Base-by-base conservation (phyloP, 1,140 invertebrate species). In the Cecropterus lyciades region DNA sequence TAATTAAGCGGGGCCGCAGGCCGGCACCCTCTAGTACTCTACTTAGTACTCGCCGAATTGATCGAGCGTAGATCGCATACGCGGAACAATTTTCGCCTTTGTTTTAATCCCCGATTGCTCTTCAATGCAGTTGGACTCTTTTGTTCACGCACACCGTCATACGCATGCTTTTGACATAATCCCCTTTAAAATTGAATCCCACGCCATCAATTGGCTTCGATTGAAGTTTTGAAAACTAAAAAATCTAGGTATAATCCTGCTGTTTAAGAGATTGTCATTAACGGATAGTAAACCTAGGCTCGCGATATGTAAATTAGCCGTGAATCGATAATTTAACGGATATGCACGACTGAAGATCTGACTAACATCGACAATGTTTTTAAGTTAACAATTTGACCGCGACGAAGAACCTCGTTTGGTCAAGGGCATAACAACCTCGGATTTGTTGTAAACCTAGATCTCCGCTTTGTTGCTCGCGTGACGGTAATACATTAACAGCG, bases 401-500 rank as follows among this genome's bases (percentile, higher is more conserved):
- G 77, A 69, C 73, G 71, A 73, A 70, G 67, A 79, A 69, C 73
- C 72, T 84, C 72, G 70, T 65, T 82, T 80, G 84, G 84, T 86
- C 84, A 89, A 89, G 86, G 83, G 73, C 81, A 65, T 51, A 49
- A 48, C 48, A 75, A 80, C 84, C 86, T 85, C 79, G 80, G 79
- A 70, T 80, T 74, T 65, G 69, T 79, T 82, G 68, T 68, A 67
- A 76, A 74, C 63, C 67, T 65, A 65, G 65, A 71, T 62, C 46
- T 30, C 69, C 52, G 46, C 52, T 66, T 69, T 67, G 67, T 33
- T 70, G 60, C 56, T 69, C 71, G 70, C 75, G 72, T 77, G 74
- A 79, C 70, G 65, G 40, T 66, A 46, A 48, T 33, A 63, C 43
- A 65, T 63, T 70, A 66, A 65, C 66, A 69, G 27, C 49, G 49